Conservation (phyloP, 2,888 invertebrate genomes). For the Pachliopta kotzebuea region DNA sequence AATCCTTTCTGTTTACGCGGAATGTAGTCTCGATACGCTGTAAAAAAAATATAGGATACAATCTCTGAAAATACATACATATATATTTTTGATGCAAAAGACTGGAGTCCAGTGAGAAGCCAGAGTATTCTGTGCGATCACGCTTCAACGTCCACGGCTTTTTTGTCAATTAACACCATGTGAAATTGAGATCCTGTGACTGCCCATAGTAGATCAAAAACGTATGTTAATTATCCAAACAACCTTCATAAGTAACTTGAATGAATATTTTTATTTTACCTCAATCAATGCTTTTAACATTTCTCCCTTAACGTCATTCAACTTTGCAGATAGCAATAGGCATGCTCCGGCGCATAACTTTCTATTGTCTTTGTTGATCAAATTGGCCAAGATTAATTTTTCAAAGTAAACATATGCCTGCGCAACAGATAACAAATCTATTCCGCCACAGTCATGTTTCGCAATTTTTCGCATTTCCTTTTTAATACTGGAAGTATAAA, state of each 20-base stretch:
- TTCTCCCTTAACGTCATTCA: slow-evolving; percentile 97
- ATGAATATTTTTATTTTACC: slow-evolving; percentile 69
- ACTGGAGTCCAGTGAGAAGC: too few species aligned
- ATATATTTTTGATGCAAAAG: too few species aligned
- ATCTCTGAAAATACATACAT: not conserved
- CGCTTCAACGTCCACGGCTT: too few species aligned
- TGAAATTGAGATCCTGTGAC: too few species aligned
- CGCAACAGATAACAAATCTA: slow-evolving; percentile 95
- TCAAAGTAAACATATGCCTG: slow-evolving; percentile 99
- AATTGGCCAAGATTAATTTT: slow-evolving; percentile 93
- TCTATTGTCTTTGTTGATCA: slow-evolving; percentile 96
- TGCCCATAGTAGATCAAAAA: too few species aligned
- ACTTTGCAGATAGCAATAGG: slow-evolving; percentile 95
- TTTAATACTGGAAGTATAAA: slow-evolving; percentile 86
- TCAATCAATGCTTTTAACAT: slow-evolving; percentile 92
- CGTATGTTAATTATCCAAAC: too few species aligned
- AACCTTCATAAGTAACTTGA: too few species aligned
- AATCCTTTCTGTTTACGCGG: slow-evolving; percentile 93
- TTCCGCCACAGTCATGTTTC: slow-evolving; percentile 87
- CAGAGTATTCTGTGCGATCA: too few species aligned
- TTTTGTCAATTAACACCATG: too few species aligned
- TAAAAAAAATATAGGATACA: slow-evolving; percentile 23
- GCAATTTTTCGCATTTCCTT: slow-evolving; percentile 97
- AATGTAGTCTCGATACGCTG: slow-evolving; percentile 95
- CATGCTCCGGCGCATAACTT: slow-evolving; percentile 98